Evolutionary conservation across 1,140 invertebrate genomes (phyloP).

Genomic region (Macrosteles quadrilineatus): DNA sequence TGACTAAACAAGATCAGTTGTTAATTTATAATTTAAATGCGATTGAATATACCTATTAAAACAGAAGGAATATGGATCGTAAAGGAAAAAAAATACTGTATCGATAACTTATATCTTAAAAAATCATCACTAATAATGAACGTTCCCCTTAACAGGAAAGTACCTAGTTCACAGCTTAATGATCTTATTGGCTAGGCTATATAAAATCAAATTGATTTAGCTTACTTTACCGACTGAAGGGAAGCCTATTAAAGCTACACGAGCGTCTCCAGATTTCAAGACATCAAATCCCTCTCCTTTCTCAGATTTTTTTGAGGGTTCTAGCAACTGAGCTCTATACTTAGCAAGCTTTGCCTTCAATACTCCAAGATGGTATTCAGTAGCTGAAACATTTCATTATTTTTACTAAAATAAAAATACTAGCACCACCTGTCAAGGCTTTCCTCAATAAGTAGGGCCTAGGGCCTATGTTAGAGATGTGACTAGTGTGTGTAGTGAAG

Average conservation of each 20-base stretch:
- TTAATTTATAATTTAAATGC: no score
- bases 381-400: constrained; percentile 67
- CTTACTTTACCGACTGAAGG: constrained; percentile 90
- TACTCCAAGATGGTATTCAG: constrained; percentile 98
- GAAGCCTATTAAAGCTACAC: constrained; percentile 97
- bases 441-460: not conserved
- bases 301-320: constrained; percentile 92
- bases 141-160: no score
- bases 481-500: not conserved
- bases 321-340: constrained; percentile 92
- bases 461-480: not conserved
- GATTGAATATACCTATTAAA: no score
- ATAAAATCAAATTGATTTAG: not conserved
- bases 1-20: no score
- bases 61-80: no score
- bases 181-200: no score
- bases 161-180: no score
- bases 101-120: no score
- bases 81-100: no score
- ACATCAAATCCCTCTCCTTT: constrained; percentile 99
- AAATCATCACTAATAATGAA: no score
- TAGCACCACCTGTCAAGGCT: not conserved
- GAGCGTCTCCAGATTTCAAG: constrained; percentile 97
- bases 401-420: not conserved
- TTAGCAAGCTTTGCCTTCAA: constrained; percentile 99